Evolutionary conservation across 30 jellyfish, hydroid and myxozoan genomes (phyloP).

Genomic region (Cassiopea andromeda): DNA sequence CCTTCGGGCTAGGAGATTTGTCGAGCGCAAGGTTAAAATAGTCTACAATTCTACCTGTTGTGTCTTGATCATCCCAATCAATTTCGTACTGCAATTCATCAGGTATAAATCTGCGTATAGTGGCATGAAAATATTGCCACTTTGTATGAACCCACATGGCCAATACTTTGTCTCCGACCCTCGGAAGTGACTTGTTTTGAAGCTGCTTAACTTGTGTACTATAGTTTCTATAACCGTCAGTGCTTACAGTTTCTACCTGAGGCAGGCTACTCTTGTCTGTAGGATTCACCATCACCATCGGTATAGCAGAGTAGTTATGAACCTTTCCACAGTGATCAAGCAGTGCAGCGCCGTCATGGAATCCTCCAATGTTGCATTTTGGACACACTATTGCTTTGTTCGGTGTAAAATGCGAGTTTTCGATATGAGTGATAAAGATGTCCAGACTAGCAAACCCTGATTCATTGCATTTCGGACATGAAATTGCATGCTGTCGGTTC

Average conservation of each 20-base stretch:
- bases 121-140: conserved; percentile 91
- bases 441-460: neutral
- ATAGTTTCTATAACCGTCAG: neutral
- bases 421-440: neutral
- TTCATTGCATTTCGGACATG: conserved; percentile 8
- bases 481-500: conserved; percentile 11
- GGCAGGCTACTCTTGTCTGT: neutral
- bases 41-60: conserved; percentile 86
- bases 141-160: conserved; percentile 87
- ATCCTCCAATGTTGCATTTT: conserved; percentile 54
- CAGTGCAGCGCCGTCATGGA: conserved; percentile 52
- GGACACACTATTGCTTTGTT: conserved; percentile 53
- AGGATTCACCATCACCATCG: neutral
- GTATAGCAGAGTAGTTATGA: neutral
- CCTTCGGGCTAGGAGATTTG: conserved; percentile 67
- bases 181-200: conserved; percentile 46
- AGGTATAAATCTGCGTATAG: conserved; percentile 54
- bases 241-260: neutral
- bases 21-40: conserved; percentile 81
- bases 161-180: conserved; percentile 73
- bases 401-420: neutral
- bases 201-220: neutral
- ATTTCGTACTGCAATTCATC: conserved; percentile 73
- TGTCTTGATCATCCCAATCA: conserved; percentile 95
- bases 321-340: conserved; percentile 29